Evolutionary conservation across 30 jellyfish, hydroid and myxozoan species (phyloP).

Genomic region (Mastigias papua): DNA sequence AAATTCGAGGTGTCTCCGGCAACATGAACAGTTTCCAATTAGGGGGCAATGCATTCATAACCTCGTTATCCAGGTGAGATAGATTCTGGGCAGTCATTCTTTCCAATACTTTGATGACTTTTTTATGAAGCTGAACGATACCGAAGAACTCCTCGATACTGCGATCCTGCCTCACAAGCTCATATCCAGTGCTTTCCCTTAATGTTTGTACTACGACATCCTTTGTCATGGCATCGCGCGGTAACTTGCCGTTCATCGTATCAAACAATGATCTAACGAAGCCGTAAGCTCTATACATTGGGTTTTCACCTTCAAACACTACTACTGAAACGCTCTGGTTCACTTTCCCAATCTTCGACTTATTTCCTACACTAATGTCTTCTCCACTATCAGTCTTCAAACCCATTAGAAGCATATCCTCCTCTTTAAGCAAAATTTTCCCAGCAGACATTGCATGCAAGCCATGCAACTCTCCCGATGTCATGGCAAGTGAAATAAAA

Average conservation of each 20-base stretch:
- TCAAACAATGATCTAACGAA: constrained; percentile 18
- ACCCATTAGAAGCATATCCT: constrained; percentile 43
- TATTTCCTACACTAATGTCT: not conserved
- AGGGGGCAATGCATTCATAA: constrained; percentile 45
- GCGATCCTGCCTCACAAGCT: constrained; percentile 33
- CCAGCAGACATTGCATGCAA: constrained; percentile 64
- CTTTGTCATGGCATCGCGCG: constrained; percentile 56
- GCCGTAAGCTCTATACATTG: constrained; percentile 58
- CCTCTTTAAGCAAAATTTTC: constrained; percentile 39
- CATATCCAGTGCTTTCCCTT: constrained; percentile 40
- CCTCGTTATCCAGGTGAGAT: constrained; percentile 61
- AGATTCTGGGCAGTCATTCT: constrained; percentile 57
- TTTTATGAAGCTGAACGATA: constrained; percentile 28
- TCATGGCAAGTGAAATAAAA: constrained; percentile 38
- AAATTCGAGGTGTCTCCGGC: constrained; percentile 47
- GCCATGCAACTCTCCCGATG: constrained; percentile 69
- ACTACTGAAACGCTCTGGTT: constrained; percentile 55
- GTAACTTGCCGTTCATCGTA: constrained; percentile 32
- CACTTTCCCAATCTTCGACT: constrained; percentile 7
- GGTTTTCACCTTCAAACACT: constrained; percentile 76
- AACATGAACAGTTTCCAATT: constrained; percentile 1
- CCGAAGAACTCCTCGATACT: constrained; percentile 62
- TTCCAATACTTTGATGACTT: constrained; percentile 37
- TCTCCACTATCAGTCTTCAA: constrained; percentile 1
- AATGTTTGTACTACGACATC: constrained; percentile 33